Evolutionary conservation across 2,888 invertebrate species (phyloP).

Genomic region (Spilarctia lutea): DNA sequence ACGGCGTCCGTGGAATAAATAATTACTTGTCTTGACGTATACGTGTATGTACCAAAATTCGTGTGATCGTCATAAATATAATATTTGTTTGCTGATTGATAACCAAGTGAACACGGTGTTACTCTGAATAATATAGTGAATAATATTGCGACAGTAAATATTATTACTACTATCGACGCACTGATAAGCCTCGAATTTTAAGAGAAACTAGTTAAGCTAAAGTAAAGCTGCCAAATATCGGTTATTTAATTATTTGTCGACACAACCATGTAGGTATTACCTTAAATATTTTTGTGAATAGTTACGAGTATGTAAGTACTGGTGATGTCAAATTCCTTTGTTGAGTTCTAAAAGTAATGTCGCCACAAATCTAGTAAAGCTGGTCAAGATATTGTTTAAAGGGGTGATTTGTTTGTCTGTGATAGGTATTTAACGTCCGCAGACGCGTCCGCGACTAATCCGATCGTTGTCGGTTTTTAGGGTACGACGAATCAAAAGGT

Average conservation of each 20-base stretch:
- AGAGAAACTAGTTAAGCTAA: not conserved
- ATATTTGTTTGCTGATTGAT: not conserved
- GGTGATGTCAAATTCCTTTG: too few species aligned
- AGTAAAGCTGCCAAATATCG: not conserved
- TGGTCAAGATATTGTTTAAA: too few species aligned
- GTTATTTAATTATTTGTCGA: not conserved
- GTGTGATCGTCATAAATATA: not conserved
- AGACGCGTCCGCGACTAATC: too few species aligned
- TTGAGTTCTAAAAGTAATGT: too few species aligned
- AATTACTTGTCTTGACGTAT: constrained; percentile 23
- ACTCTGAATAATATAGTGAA: not conserved
- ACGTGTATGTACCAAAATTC: not conserved
- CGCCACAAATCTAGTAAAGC: too few species aligned
- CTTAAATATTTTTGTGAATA: too few species aligned
- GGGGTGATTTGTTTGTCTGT: too few species aligned
- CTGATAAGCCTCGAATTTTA: not conserved
- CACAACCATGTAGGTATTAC: not conserved
- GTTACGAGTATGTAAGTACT: too few species aligned
- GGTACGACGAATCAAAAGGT: too few species aligned
- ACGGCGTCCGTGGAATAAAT: constrained; percentile 42
- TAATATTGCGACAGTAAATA: not conserved
- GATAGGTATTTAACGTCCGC: too few species aligned
- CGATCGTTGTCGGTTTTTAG: too few species aligned
- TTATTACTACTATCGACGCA: not conserved
- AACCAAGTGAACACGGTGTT: not conserved